These are phyloP conservation scores for Peromyscus leucopus DNA, from an alignment of 2,113 vertebrate species.

Conservation along the genomic window DNA sequence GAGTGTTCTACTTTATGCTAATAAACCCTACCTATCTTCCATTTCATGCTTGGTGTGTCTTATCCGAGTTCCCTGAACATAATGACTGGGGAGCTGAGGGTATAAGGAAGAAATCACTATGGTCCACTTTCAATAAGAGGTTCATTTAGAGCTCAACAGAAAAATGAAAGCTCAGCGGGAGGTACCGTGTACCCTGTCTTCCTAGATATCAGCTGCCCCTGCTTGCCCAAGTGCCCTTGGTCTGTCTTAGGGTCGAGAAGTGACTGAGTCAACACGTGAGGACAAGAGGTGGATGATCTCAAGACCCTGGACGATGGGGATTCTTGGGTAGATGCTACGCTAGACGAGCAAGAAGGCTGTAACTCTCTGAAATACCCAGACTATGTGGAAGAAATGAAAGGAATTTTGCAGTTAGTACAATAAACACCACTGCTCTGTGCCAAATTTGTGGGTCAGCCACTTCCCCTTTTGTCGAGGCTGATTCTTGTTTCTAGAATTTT, in stretches of 20 bases:
- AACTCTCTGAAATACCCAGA: neutral
- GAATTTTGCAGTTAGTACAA: neutral
- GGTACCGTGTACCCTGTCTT: neutral
- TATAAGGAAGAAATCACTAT: neutral
- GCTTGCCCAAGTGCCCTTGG: too few relatives aligned
- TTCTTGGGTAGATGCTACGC: too few relatives aligned
- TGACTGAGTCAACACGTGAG: neutral
- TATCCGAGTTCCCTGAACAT: too few relatives aligned
- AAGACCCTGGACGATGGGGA: neutral
- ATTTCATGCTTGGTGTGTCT: too few relatives aligned
- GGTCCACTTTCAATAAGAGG: neutral
- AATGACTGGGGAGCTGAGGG: neutral
- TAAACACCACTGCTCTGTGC: neutral
- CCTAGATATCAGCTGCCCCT: neutral
- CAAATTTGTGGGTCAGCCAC: neutral
- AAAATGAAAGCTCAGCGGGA: too few relatives aligned
- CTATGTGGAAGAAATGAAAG: neutral
- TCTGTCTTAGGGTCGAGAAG: neutral
- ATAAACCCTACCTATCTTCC: neutral
- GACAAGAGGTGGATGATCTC: too few relatives aligned
- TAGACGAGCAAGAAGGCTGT: neutral
- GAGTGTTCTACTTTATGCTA: neutral
- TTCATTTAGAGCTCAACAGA: neutral
- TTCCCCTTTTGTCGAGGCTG: neutral
- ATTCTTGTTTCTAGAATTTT: neutral